Conservation (phyloP, 2,888 invertebrate species). For the Petrolisthes cinctipes region DNA sequence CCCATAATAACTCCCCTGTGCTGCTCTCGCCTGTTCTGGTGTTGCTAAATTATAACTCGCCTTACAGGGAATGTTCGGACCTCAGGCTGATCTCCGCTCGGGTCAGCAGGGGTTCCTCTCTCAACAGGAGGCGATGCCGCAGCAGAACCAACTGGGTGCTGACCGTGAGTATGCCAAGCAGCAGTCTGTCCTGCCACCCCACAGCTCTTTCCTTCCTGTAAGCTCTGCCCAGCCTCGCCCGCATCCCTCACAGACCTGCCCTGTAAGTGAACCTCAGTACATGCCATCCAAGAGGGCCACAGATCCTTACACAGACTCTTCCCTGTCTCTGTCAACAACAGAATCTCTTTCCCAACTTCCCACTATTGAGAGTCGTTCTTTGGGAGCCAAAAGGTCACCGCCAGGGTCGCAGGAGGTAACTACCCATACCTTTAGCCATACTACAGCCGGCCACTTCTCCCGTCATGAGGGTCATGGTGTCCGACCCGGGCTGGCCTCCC, state of each 20-base stretch:
- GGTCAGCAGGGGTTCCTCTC: constrained; percentile 41
- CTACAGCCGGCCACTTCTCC: constrained; percentile 19
- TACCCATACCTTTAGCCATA: constrained; percentile 41
- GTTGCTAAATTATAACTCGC: constrained; percentile 29
- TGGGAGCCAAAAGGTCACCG: constrained; percentile 22
- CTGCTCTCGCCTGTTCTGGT: not conserved
- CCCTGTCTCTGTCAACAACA: constrained; percentile 40
- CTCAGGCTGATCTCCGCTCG: constrained; percentile 46
- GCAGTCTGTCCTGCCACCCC: constrained; percentile 44
- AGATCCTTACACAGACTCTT: constrained; percentile 49
- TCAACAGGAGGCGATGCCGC: constrained; percentile 46
- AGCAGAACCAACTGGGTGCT: constrained; percentile 50
- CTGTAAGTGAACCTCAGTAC: constrained; percentile 44
- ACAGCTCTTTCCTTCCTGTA: constrained; percentile 54
- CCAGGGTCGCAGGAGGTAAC: constrained; percentile 44
- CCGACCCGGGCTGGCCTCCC: not conserved
- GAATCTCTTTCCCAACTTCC: constrained; percentile 48
- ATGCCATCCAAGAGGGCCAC: constrained; percentile 37
- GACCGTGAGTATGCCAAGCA: constrained; percentile 59
- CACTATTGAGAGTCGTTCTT: constrained; percentile 32
- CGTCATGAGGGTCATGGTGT: constrained; percentile 8
- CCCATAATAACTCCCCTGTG: not conserved
- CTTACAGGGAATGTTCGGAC: constrained; percentile 53
- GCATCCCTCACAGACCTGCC: constrained; percentile 45
- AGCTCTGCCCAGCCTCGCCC: constrained; percentile 53